A percentile compares a stretch with the other conserved stretches of the same genome.
Conservation (phyloP, 1,140 invertebrate genomes). For the Heliconius congener region DNA sequence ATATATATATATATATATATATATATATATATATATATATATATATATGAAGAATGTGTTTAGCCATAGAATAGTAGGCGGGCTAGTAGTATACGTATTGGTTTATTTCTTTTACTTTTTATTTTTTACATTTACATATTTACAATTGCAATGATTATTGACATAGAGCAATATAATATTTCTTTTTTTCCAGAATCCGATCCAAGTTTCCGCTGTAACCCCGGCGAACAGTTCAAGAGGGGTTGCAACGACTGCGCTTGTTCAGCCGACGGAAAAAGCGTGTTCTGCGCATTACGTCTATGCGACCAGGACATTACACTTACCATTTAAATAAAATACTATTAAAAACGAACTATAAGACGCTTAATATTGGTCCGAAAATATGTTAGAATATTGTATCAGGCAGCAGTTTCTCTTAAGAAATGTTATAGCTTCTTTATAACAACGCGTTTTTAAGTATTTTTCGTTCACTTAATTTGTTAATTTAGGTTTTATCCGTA, state of each 20-base stretch:
- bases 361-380: neutral
- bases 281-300: slow-evolving; percentile 73
- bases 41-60: too few species aligned
- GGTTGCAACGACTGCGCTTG: slow-evolving; percentile 81
- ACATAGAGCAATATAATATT: too few species aligned
- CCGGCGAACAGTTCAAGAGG: slow-evolving; percentile 78
- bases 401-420: neutral
- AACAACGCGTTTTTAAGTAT: neutral
- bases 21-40: too few species aligned
- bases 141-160: too few species aligned
- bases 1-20: too few species aligned
- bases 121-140: too few species aligned
- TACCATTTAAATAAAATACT: slow-evolving; percentile 18
- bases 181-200: slow-evolving; percentile 50
- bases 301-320: slow-evolving; percentile 55
- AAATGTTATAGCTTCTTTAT: neutral
- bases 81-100: too few species aligned
- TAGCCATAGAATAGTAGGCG: too few species aligned
- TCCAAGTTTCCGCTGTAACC: slow-evolving; percentile 77
- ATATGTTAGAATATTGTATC: neutral
- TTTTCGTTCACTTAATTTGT: slow-evolving; percentile 13
- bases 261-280: slow-evolving; percentile 76
- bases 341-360: neutral
- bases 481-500: neutral
- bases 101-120: too few species aligned